Evolutionary conservation across 2,888 invertebrate genomes (phyloP), one percentile per base, ranked within the genome.

Genomic region (Cataglyphis rosenhaueri): DNA sequence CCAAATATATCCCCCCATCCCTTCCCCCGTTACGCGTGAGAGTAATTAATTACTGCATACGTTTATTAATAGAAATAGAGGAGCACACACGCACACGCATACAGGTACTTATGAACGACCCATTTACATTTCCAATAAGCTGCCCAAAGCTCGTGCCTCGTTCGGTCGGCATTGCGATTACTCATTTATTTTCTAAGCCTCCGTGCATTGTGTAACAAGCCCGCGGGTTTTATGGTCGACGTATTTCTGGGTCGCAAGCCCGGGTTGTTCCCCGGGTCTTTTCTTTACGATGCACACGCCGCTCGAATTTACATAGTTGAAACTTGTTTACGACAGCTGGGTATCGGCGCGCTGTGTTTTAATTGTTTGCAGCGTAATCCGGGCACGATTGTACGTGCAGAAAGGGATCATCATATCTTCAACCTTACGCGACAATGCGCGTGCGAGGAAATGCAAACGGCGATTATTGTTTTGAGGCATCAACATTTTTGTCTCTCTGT

Each of bases 61-160:
- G 15, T 21, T 35, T 38, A 38, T 65, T 52, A 48, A 48, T 32
- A 76, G 38, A 38, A 65, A 29, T n/a, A 21, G 35, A 41, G n/a
- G 57, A 12, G 68, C 29, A 21, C 18, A 2, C 4, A 18, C 44
- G 3, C 15, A 15, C 41, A 4, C 4, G 15, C 15, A 18, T 6
- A 48, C 1, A 12, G 35, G 41, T 55, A 66, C 25, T 65, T 75
- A 55, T 38, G n/a, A 10, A 35, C 12, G 38, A 68, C 29, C 64
- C 41, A 64, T 68, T 78, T 78, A 78, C 68, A 57, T 78, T 68
- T 78, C 68, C 78, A 68, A 78, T 78, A 78, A 78, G 68, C 44
- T 55, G 29, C 10, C 25, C 57, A 52, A 52, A 64, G 38, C 75
- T 64, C 62, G 52, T 12, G 75, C 38, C 64, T 75, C 21, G 64